Base-by-base conservation (phyloP, 2,888 invertebrate genomes). In the Mythimna pallens region DNA sequence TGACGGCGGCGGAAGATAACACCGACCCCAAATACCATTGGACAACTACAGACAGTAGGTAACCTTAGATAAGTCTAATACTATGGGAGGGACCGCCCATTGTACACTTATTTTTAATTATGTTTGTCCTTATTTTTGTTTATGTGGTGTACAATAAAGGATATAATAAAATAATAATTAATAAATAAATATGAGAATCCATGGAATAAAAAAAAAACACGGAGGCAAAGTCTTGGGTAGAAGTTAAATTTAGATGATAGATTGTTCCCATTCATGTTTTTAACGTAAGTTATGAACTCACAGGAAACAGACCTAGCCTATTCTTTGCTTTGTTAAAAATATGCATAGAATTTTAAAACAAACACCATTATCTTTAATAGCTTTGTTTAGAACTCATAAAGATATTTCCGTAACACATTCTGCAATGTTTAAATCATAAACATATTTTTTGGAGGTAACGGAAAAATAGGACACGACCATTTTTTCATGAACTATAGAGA, bases 281-380 rank as follows among this genome's bases (percentile, higher is more conserved):
- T 40, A 22, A 54, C 12, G 73, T 36, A 54, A 12, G 20, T 54
- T 12, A 55, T 62, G 57, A 62, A 57, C 7, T 43, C 22, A 52
- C 54, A 80, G 76, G 47, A 80, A 80, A 65, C 73, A 54, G 65
- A 69, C 63, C 75, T 74, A 65, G 43, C 76, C 76, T 69, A 52
- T 81, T 76, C 2, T 75, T 65, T 78, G 50, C 57, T 40, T 47
- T 34, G 58, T 34, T 80, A 74, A 79, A 68, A 55, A 59, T 73
- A 69, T 69, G 66, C 59, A 54, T 69, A 55, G 67, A 76, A 83
- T 74, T 62, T 70, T 79, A 68, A 70, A 79, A 74, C 70, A 73
- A 73, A 80, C 79, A 82, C 47, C 30, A 58, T 78, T 78, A 82
- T 78, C 79, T 78, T 70, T 69, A 73, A 82, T 54, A 73, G 65